These are phyloP conservation scores for Drosophila austrosaltans DNA, from an alignment of 2,888 invertebrate genomes.

Conservation along the genomic window DNA sequence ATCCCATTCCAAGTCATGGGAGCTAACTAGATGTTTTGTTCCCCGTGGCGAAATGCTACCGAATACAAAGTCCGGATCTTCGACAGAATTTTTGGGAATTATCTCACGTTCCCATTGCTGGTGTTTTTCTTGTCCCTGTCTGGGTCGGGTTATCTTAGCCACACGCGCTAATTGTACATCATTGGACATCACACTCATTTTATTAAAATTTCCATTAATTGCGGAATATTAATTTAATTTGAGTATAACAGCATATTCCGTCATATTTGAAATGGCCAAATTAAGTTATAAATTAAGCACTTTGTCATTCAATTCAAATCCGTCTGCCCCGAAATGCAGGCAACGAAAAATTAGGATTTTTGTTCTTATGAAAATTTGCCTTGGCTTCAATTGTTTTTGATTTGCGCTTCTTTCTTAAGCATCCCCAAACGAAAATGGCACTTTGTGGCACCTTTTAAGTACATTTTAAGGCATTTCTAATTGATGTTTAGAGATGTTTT, in stretches of 20 bases:
- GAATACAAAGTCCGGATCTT: conserved; percentile 77
- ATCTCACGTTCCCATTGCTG: conserved; percentile 34
- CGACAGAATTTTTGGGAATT: conserved; percentile 45
- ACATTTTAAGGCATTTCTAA: conserved; percentile 64
- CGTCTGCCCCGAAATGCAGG: conserved; percentile 6
- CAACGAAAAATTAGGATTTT: conserved; percentile 24
- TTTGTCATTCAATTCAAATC: conserved; percentile 4
- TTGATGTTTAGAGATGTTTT: conserved; percentile 46
- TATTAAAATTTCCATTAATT: neutral
- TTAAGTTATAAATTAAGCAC: neutral
- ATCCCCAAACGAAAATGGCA: conserved; percentile 49
- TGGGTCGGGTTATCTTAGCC: conserved; percentile 66
- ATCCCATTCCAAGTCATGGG: conserved; percentile 67
- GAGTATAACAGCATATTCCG: neutral
- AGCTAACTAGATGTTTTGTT: conserved; percentile 44
- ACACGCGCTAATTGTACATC: conserved; percentile 81
- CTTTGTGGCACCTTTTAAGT: conserved; percentile 30
- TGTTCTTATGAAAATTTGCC: conserved; percentile 23
- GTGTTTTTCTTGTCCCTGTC: conserved; percentile 56
- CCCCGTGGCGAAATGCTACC: conserved; percentile 81
- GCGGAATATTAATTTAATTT: too few species aligned
- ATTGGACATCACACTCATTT: conserved; percentile 67
- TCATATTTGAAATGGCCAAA: neutral
- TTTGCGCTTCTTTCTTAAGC: conserved; percentile 53
- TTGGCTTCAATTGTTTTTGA: conserved; percentile 51